Percentiles rank a stretch among this genome's conserved stretches.
phyloP scores from a whole-genome alignment of 2,888 invertebrate species.

The Atethmia centrago region DNA sequence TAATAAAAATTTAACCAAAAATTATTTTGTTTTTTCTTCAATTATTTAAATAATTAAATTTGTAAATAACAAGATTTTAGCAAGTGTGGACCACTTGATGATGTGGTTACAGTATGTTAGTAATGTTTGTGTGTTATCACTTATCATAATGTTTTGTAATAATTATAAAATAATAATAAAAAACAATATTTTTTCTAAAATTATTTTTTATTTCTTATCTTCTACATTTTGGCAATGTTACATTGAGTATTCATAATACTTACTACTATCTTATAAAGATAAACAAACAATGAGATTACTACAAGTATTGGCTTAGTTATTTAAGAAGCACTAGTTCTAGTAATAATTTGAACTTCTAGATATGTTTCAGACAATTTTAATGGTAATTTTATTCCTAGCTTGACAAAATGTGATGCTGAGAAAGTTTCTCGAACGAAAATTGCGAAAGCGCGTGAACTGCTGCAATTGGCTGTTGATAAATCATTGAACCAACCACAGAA shows the following conservation, averaged over 20 bases:
- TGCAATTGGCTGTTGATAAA: no score
- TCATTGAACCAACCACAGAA: no score
- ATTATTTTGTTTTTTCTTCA: background rate
- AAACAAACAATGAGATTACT: background rate
- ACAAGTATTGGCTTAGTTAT: slow-evolving; percentile 3
- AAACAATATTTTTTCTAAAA: slow-evolving; percentile 37
- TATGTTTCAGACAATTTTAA: background rate
- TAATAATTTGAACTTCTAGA: background rate
- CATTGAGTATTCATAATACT: slow-evolving; percentile 43
- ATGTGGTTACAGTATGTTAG: slow-evolving; percentile 17
- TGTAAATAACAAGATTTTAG: slow-evolving; percentile 2
- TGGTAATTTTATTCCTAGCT: no score
- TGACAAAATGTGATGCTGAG: no score
- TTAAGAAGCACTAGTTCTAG: background rate
- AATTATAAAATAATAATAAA: slow-evolving; percentile 34
- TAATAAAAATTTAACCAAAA: slow-evolving; percentile 2
- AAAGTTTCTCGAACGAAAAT: no score
- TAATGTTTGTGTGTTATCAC: slow-evolving; percentile 25
- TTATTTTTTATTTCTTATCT: slow-evolving; percentile 35
- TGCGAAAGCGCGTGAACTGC: no score
- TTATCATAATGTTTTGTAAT: slow-evolving; percentile 38
- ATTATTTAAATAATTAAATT: slow-evolving; percentile 1
- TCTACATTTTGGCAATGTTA: slow-evolving; percentile 25
- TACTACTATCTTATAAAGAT: background rate
- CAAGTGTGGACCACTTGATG: slow-evolving; percentile 32